Percentiles rank a stretch among this genome's conserved stretches.
Conservation (phyloP, 2,888 invertebrate species). For the Ectropis crepuscularia region DNA sequence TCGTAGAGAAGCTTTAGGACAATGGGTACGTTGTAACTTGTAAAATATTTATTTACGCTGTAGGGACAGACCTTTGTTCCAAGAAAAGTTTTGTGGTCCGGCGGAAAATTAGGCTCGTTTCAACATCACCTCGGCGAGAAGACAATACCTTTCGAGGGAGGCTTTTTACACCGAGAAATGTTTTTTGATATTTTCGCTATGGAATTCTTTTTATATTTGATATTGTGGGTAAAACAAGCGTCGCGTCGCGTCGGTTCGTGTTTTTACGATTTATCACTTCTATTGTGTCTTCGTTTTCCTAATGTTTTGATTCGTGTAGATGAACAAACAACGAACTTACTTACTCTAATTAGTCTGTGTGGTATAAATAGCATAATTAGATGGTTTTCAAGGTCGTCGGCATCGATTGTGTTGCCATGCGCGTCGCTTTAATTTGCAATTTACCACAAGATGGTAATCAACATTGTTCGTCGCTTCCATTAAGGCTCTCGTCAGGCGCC, state of each 20-base stretch:
- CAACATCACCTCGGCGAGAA: conserved; percentile 5
- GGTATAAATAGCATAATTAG: not conserved
- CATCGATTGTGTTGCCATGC: conserved; percentile 1
- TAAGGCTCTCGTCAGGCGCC: not conserved
- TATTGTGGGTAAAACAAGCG: not conserved
- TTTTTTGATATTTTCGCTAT: not conserved
- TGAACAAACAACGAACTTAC: not conserved
- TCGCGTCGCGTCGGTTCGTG: not conserved
- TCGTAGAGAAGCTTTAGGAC: conserved; percentile 6
- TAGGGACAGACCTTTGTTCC: conserved; percentile 18
- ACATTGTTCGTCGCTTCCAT: conserved; percentile 4
- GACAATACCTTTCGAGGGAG: conserved; percentile 5
- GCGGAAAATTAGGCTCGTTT: conserved; percentile 18
- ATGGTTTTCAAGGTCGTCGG: not conserved
- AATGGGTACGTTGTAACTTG: conserved; percentile 12
- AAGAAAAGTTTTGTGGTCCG: conserved; percentile 15
- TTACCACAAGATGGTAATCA: conserved; percentile 6
- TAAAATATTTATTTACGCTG: conserved; percentile 20
- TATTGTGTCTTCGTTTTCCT: too few relatives aligned
- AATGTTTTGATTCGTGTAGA: too few relatives aligned
- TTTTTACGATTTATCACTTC: too few relatives aligned
- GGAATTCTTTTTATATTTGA: not conserved
- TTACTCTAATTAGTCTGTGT: not conserved
- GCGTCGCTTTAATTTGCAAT: conserved; percentile 6
- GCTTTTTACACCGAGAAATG: conserved; percentile 1